Percentiles rank a stretch among this genome's conserved stretches.
These are phyloP conservation scores for Acromyrmex heyeri DNA, from an alignment of 1,140 invertebrate species.

Conservation along the genomic window DNA sequence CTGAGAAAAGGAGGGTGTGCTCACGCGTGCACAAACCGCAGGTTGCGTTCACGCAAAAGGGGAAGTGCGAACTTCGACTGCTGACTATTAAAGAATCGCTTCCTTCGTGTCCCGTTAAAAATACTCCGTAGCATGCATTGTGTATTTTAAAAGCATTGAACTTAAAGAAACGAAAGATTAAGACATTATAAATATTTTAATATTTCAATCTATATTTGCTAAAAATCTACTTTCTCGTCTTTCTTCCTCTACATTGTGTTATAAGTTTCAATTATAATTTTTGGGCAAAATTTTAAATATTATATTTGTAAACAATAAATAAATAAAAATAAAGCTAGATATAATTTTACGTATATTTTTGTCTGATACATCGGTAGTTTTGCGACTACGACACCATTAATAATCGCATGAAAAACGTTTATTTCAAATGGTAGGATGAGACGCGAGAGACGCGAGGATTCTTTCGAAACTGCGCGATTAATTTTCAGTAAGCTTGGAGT, in stretches of 20 bases:
- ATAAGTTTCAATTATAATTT: neutral
- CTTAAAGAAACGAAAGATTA: neutral
- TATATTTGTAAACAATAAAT: constrained; percentile 1
- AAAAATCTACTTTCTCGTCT: neutral
- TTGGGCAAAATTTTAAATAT: neutral
- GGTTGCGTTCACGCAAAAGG: constrained; percentile 61
- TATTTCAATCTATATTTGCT: neutral
- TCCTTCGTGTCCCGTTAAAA: neutral
- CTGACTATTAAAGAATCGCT: constrained; percentile 21
- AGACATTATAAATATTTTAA: neutral
- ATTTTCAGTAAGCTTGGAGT: constrained; percentile 74
- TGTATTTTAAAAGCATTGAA: constrained; percentile 13
- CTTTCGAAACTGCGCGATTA: constrained; percentile 77
- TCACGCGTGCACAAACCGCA: constrained; percentile 69
- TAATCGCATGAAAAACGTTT: constrained; percentile 54
- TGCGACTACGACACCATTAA: constrained; percentile 35
- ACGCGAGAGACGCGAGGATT: constrained; percentile 55
- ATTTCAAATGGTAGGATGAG: constrained; percentile 41
- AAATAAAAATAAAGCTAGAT: neutral
- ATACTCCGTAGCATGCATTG: neutral
- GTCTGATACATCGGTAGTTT: neutral
- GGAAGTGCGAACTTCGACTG: constrained; percentile 28
- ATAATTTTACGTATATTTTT: constrained; percentile 18
- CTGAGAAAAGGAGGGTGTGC: constrained; percentile 74
- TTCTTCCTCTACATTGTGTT: neutral